Base-by-base conservation (phyloP, 2,113 vertebrate genomes). In the Pedionomus torquatus region DNA sequence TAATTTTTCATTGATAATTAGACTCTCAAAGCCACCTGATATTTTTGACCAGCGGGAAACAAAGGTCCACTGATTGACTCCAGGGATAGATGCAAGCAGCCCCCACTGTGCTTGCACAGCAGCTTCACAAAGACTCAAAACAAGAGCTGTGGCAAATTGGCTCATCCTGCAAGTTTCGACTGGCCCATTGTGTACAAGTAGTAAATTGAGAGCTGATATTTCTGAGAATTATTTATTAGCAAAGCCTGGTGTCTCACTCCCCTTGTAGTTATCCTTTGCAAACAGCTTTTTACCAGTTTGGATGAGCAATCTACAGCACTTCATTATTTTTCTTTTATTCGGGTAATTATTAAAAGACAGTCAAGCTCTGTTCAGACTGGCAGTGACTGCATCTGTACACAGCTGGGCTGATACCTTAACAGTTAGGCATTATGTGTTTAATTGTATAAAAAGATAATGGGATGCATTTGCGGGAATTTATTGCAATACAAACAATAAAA, bases 81-180 rank as follows among this genome's bases (percentile, higher is more conserved):
- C 95, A 97, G 96, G 99, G 99, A 99, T 98, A 96, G 83, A 76
- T 94, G 92, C 95, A 97, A 97, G 97, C 71, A 90, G 96, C 98
- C 97, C 98, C 98, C 96, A 97, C 98, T 97, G 98, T 95, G 98
- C 97, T 97, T 95, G 63, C 79, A 61, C 95, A 69, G 97, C 97
- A 97, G 98, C 98, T 98, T 98, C 98, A 97, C 97, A 98, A 98
- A 99, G 98, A 99, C 98, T 98, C 97, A 98, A 99, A 99, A 99
- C 99, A 99, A 97, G 98, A 98, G 98, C 98, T 98, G 98, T 98
- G 98, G 98, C 98, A 98, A 98, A 98, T 98, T 98, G 98, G 98
- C 98, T 98, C 98, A 98, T 98, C 96, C 77, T 98, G 95, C 99
- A 99, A 99, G 99, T 99, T 99, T 97, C 97, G 97, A 99, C 99